Evolutionary conservation across 2,888 invertebrate species (phyloP).

Genomic region (Scaptomyza polygonia): DNA sequence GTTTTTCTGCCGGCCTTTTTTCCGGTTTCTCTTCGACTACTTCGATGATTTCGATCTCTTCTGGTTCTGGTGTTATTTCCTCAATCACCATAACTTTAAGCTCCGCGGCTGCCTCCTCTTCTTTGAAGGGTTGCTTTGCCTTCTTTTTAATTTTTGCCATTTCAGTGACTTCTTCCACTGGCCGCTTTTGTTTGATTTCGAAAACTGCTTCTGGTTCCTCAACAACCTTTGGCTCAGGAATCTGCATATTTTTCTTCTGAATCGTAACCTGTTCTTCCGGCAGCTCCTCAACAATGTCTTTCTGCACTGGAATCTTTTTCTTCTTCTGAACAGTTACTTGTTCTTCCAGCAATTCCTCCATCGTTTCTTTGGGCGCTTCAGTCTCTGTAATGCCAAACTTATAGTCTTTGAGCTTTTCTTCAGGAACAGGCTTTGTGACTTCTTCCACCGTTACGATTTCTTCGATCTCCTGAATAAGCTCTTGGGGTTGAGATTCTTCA

Average conservation of each 20-base stretch:
- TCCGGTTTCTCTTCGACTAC: constrained; percentile 64
- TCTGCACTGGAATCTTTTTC: constrained; percentile 52
- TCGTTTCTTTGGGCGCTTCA: constrained; percentile 35
- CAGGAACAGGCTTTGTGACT: constrained; percentile 53
- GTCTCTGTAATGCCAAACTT: constrained; percentile 62
- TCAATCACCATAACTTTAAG: constrained; percentile 80
- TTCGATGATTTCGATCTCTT: constrained; percentile 73
- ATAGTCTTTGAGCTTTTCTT: constrained; percentile 58
- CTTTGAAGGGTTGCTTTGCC: constrained; percentile 63
- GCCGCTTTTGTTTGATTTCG: constrained; percentile 64
- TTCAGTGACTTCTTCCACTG: constrained; percentile 74
- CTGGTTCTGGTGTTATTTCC: constrained; percentile 63
- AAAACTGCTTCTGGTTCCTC: constrained; percentile 82
- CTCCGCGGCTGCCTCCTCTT: constrained; percentile 77
- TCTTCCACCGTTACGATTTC: constrained; percentile 60
- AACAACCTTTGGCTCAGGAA: constrained; percentile 56
- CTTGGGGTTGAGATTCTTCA: constrained; percentile 59
- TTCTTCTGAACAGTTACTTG: constrained; percentile 56
- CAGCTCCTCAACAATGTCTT: constrained; percentile 40
- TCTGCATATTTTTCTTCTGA: constrained; percentile 61
- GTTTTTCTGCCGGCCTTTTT: constrained; percentile 36
- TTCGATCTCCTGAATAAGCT: constrained; percentile 68
- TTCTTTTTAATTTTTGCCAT: constrained; percentile 79
- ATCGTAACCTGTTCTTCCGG: constrained; percentile 57
- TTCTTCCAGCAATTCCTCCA: constrained; percentile 53